Evolutionary conservation across 2,888 invertebrate genomes (phyloP).

Genomic region (Augochlorella aurata): DNA sequence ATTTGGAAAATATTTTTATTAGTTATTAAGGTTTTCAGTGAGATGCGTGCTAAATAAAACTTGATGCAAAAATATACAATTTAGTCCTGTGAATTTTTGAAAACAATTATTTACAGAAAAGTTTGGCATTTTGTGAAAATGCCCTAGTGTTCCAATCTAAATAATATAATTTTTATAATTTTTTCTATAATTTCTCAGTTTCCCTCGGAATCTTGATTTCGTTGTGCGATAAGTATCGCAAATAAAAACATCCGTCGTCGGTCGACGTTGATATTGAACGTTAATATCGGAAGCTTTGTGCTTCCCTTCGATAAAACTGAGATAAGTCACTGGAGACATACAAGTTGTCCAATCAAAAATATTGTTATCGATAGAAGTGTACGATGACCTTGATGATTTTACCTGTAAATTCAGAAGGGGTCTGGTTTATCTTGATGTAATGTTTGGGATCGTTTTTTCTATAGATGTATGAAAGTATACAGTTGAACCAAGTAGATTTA

Average conservation of each 20-base stretch:
- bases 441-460: background rate
- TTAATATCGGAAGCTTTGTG: constrained; percentile 3
- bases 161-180: background rate
- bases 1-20: too few species aligned
- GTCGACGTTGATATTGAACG: constrained; percentile 11
- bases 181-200: too few species aligned
- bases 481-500: background rate
- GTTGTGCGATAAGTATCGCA: constrained; percentile 2
- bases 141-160: too few species aligned
- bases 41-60: too few species aligned
- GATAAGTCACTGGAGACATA: constrained; percentile 23
- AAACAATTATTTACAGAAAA: too few species aligned
- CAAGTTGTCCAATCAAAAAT: background rate
- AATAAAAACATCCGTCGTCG: constrained; percentile 15
- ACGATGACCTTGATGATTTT: background rate
- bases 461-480: background rate
- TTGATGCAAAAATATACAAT: too few species aligned
- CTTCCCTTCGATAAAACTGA: background rate
- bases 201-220: background rate
- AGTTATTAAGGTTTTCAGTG: too few species aligned
- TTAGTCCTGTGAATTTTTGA: too few species aligned
- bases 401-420: background rate
- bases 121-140: too few species aligned
- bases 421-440: background rate
- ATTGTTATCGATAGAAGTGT: background rate